phyloP scores from a whole-genome alignment of 2,797 vertebrate species.

The Oreochromis grahami region DNA sequence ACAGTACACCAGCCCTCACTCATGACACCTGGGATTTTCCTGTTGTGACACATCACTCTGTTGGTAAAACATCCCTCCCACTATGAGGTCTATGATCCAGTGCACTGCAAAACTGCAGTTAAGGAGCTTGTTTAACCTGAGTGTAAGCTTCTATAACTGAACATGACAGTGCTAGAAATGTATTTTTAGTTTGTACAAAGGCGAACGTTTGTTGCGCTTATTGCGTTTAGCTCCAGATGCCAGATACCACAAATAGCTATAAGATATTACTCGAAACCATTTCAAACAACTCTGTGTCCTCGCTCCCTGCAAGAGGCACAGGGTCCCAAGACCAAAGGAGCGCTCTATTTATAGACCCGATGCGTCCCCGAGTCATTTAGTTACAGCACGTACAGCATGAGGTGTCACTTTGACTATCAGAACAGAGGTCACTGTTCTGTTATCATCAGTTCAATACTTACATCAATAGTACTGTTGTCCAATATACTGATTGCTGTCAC shows the following conservation, averaged over 20 bases:
- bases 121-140: not conserved
- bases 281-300: not conserved
- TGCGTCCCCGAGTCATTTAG: slow-evolving; percentile 20
- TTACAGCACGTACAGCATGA: slow-evolving; percentile 1
- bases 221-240: not conserved
- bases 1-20: not conserved
- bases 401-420: not conserved
- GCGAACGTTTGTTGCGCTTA: not conserved
- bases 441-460: not conserved
- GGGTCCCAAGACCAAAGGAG: not conserved
- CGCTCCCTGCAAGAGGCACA: not conserved
- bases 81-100: not conserved
- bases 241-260: slow-evolving; percentile 29
- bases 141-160: not conserved
- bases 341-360: slow-evolving; percentile 49
- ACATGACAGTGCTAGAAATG: not conserved
- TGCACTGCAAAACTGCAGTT: not conserved
- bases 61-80: not conserved
- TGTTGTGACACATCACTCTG: not conserved
- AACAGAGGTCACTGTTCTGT: not conserved
- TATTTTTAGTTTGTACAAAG: not conserved
- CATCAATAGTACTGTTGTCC: not conserved
- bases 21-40: not conserved
- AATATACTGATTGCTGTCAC: not conserved
- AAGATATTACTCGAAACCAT: not conserved